These are phyloP conservation scores for Stigmatopora nigra DNA, from an alignment of 2,113 vertebrate species.

Conservation along the genomic window DNA sequence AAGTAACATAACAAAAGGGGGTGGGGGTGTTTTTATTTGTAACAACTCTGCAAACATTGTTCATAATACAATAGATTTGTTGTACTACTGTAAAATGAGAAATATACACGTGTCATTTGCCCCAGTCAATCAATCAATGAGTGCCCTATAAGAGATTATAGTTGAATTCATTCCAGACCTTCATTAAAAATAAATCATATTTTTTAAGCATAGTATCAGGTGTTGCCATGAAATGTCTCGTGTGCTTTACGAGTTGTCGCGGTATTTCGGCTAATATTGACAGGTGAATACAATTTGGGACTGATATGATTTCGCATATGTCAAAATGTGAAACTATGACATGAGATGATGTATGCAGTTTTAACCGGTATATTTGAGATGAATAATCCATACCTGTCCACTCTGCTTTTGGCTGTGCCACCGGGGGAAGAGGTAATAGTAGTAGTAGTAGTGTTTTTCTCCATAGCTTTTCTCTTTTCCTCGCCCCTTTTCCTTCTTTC, in stretches of 20 bases:
- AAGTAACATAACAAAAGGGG: background rate
- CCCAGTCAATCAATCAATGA: no score
- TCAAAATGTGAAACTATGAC: background rate
- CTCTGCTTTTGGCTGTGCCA: conserved; percentile 47
- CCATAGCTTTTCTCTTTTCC: conserved; percentile 31
- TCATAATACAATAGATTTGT: no score
- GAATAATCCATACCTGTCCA: conserved; percentile 49
- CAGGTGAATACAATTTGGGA: background rate
- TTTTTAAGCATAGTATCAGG: no score
- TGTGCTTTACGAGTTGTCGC: background rate
- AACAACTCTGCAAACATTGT: background rate
- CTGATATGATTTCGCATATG: background rate
- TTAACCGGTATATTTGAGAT: no score
- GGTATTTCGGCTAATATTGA: background rate
- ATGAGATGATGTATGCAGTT: background rate
- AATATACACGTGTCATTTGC: no score
- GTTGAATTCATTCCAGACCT: no score
- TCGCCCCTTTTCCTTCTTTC: background rate
- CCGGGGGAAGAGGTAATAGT: background rate
- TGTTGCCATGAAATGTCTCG: background rate
- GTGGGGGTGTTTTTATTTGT: no score
- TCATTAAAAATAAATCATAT: no score
- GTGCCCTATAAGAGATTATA: no score
- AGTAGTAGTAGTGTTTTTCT: conserved; percentile 26
- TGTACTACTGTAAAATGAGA: no score